phyloP scores from a whole-genome alignment of 2,888 invertebrate genomes.

The Pollenia angustigena region DNA sequence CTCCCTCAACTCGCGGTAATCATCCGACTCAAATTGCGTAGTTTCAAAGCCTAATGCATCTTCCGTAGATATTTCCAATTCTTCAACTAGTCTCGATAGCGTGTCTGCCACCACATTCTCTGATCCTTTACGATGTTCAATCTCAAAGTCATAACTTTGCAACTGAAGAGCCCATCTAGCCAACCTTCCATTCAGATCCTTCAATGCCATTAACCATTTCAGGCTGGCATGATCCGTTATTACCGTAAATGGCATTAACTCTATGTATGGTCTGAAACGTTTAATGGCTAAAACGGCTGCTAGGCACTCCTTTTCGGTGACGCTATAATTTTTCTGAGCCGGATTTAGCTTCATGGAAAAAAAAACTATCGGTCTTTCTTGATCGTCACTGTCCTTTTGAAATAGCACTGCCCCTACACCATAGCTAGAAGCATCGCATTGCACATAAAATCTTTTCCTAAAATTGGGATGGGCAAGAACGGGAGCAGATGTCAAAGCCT shows the following conservation, averaged over 20 bases:
- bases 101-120: slow-evolving; percentile 46
- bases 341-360: neutral
- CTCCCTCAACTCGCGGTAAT: neutral
- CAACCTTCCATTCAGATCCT: slow-evolving; percentile 11
- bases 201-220: too few species aligned
- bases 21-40: neutral
- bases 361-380: neutral
- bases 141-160: slow-evolving; percentile 18
- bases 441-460: neutral
- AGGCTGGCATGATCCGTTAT: slow-evolving; percentile 23
- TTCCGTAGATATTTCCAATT: neutral
- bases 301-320: slow-evolving; percentile 51
- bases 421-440: neutral
- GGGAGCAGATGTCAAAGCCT: neutral
- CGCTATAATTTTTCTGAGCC: slow-evolving; percentile 35
- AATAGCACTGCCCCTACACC: neutral
- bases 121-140: slow-evolving; percentile 45
- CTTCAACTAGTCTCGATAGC: slow-evolving; percentile 5
- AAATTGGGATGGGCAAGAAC: neutral
- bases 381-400: neutral
- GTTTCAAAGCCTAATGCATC: neutral
- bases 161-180: slow-evolving; percentile 16
- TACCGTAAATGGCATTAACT: slow-evolving; percentile 30
- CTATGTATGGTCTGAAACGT: slow-evolving; percentile 54
- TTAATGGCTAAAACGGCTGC: slow-evolving; percentile 37